Conservation (phyloP, 2,113 vertebrate species). For the Xyrauchen texanus region DNA sequence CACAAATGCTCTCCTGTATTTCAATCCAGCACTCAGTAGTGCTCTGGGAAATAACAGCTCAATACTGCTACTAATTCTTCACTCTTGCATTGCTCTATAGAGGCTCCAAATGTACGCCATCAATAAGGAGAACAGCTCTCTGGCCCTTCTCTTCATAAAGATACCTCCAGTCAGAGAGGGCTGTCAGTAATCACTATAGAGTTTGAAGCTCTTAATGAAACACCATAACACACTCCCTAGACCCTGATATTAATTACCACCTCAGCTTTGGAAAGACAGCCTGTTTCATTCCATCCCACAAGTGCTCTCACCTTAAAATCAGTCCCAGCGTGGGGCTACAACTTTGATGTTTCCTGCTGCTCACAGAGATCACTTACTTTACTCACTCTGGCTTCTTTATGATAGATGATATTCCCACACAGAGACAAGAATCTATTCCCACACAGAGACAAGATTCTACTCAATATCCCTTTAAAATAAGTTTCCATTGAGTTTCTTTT, state of each 20-base stretch:
- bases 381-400: background rate
- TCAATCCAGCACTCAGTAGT: background rate
- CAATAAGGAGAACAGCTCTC: conserved; percentile 26
- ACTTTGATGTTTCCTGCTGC: background rate
- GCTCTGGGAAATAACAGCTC: conserved; percentile 11
- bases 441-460: background rate
- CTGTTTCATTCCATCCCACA: conserved; percentile 1
- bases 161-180: conserved; percentile 4
- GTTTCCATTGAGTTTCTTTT: background rate
- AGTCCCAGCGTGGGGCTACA: background rate
- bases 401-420: background rate
- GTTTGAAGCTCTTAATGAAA: conserved; percentile 29
- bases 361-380: background rate
- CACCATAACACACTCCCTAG: conserved; percentile 23
- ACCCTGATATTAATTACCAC: conserved; percentile 26
- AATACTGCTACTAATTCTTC: background rate
- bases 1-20: background rate
- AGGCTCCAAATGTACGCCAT: background rate
- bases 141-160: conserved; percentile 26
- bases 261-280: conserved; percentile 10
- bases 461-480: background rate
- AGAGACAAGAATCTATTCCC: background rate
- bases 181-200: conserved; percentile 10
- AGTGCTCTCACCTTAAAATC: conserved; percentile 20
- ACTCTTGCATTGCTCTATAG: background rate